These are phyloP conservation scores for Myotis daubentonii DNA, from an alignment of 2,797 vertebrate species.

Conservation along the genomic window DNA sequence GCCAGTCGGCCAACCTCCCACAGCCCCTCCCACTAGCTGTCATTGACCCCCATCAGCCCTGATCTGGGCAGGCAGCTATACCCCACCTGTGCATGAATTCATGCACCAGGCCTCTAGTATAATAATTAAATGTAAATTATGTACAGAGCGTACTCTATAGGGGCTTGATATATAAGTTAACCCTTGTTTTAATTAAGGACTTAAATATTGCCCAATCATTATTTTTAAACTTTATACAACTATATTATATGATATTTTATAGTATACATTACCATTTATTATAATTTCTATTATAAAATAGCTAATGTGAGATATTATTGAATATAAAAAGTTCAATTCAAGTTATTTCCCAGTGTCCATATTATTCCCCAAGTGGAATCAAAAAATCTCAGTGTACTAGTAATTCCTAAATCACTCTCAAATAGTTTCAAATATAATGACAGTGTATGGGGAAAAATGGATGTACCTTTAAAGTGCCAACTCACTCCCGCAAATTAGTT, in stretches of 20 bases:
- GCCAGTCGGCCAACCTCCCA: too few relatives aligned
- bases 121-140: neutral
- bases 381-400: neutral
- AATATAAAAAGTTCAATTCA: neutral
- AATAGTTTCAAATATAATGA: neutral
- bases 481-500: neutral
- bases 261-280: neutral
- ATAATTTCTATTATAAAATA: neutral
- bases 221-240: neutral
- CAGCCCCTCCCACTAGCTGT: too few relatives aligned
- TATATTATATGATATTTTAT: neutral
- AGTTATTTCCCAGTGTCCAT: neutral
- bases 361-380: neutral
- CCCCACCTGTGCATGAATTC: too few relatives aligned
- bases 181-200: neutral
- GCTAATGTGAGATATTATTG: neutral
- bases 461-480: neutral
- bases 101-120: neutral
- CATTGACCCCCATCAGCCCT: too few relatives aligned
- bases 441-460: neutral
- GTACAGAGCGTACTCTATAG: fast-evolving
- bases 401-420: neutral
- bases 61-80: too few relatives aligned
- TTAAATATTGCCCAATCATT: neutral
- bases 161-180: neutral